phyloP scores from a whole-genome alignment of 2,113 vertebrate species.

The Ptyas mucosa region DNA sequence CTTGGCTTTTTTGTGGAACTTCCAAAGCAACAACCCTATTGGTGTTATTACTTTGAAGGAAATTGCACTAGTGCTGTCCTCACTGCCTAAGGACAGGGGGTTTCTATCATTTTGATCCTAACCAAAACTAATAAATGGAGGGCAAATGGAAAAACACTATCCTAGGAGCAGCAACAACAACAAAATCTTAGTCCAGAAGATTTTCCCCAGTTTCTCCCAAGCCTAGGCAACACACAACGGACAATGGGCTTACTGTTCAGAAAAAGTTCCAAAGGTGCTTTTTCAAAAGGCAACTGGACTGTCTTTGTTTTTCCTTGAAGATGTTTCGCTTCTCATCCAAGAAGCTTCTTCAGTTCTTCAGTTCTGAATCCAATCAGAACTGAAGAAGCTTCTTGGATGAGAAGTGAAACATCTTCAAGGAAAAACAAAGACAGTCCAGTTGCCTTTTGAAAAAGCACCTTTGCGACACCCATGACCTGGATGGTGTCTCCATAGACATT shows the following conservation, averaged over 20 bases:
- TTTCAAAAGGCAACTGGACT: background rate
- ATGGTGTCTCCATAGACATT: background rate
- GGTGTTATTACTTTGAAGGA: background rate
- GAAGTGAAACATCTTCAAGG: background rate
- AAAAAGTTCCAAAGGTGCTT: background rate
- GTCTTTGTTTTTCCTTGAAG: background rate
- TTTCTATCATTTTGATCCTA: background rate
- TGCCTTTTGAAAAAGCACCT: background rate
- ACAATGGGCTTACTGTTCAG: background rate
- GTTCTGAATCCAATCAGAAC: too few species aligned
- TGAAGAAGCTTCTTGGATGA: background rate
- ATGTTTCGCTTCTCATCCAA: background rate
- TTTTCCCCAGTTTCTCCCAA: background rate
- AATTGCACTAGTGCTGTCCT: background rate
- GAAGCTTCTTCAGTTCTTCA: background rate
- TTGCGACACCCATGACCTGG: background rate
- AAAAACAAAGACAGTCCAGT: background rate
- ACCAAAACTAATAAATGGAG: background rate
- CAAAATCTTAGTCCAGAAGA: background rate
- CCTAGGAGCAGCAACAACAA: background rate
- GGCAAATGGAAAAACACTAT: background rate
- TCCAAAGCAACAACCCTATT: background rate
- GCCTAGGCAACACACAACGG: background rate
- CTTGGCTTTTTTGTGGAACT: background rate
- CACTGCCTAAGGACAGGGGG: background rate